Conservation (phyloP, 2,888 invertebrate species). For the Emmelina monodactyla region DNA sequence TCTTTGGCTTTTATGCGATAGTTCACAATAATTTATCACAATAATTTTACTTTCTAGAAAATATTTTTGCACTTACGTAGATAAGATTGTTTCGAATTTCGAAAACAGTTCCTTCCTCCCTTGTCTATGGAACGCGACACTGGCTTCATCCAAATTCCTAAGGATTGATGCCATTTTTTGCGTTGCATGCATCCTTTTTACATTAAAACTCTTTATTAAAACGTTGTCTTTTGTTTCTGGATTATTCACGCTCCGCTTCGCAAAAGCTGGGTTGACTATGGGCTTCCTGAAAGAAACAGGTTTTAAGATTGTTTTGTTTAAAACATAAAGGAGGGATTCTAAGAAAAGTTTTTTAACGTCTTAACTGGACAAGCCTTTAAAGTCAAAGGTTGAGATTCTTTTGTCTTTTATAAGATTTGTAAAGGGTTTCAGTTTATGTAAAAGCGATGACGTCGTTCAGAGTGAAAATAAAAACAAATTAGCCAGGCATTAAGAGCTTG, state of each 20-base stretch:
- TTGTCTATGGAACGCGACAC: constrained; percentile 63
- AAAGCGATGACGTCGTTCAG: no score
- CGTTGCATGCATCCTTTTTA: constrained; percentile 38
- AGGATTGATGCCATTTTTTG: constrained; percentile 29
- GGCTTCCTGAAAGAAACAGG: constrained; percentile 39
- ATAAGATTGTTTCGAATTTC: constrained; percentile 69
- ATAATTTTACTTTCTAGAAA: no score
- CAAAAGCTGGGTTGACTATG: constrained; percentile 53
- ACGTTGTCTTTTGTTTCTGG: constrained; percentile 13
- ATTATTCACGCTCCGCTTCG: constrained; percentile 43
- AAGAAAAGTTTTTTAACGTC: no score
- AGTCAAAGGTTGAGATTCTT: neutral
- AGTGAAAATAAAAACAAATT: no score
- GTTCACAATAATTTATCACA: no score
- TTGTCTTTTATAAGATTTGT: neutral
- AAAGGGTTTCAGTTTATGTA: no score
- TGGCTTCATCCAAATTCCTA: constrained; percentile 28
- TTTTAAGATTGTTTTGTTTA: neutral
- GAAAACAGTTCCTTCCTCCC: constrained; percentile 69
- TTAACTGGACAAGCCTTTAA: no score
- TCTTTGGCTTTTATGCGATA: no score
- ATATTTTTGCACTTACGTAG: constrained; percentile 72
- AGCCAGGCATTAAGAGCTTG: no score
- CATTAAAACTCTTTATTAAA: constrained; percentile 5
- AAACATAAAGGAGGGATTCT: no score